These are phyloP conservation scores for Cylas formicarius DNA, from an alignment of 1,140 invertebrate species.

Conservation along the genomic window DNA sequence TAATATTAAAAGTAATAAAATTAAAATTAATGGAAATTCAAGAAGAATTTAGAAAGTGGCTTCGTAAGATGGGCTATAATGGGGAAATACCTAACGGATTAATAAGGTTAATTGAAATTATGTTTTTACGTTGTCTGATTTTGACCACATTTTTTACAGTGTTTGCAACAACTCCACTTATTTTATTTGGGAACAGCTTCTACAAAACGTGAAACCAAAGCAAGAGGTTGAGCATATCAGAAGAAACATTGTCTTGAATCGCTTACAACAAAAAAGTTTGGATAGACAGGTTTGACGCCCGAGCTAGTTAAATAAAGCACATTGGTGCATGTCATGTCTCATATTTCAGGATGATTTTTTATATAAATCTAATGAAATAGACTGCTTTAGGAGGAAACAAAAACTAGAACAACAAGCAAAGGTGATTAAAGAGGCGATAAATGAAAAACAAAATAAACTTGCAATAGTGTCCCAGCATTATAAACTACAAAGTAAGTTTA, in stretches of 20 bases:
- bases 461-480: conserved; percentile 1
- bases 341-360: conserved; percentile 18
- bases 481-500: conserved; percentile 21
- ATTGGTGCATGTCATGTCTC: not conserved
- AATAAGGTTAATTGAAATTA: conserved; percentile 12
- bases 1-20: too few relatives aligned
- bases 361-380: conserved; percentile 16
- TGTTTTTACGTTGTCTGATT: not conserved
- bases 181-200: conserved; percentile 25
- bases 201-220: conserved; percentile 20
- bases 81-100: conserved; percentile 16
- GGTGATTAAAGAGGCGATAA: conserved; percentile 3
- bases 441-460: conserved; percentile 10
- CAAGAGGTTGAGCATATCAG: conserved; percentile 22
- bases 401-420: conserved; percentile 13
- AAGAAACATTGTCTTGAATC: conserved; percentile 21
- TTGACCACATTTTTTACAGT: too few relatives aligned
- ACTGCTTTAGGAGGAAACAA: conserved; percentile 16
- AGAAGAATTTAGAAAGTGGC: conserved; percentile 16
- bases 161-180: conserved; percentile 23
- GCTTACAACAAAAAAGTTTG: conserved; percentile 11
- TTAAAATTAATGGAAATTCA: conserved; percentile 22
- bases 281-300: conserved; percentile 10
- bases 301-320: not conserved
- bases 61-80: conserved; percentile 22